Conservation (phyloP, 2,888 invertebrate species). For the Subacronicta megacephala region DNA sequence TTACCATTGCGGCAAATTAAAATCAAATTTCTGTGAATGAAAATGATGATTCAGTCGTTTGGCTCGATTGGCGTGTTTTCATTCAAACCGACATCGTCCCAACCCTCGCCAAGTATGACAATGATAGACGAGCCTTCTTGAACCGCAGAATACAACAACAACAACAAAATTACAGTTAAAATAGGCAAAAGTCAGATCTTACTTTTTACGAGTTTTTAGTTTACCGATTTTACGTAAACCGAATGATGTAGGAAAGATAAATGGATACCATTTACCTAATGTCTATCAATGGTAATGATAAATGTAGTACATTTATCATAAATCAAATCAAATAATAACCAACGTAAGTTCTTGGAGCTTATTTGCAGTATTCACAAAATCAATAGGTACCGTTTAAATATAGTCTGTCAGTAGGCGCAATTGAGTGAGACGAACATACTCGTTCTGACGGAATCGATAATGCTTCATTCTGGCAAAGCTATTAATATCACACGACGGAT, state of each 20-base stretch:
- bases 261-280: not conserved
- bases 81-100: constrained; percentile 64
- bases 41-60: constrained; percentile 79
- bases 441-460: constrained; percentile 52
- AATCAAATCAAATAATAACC: no score
- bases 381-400: constrained; percentile 22
- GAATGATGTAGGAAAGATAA: constrained; percentile 5
- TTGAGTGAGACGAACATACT: constrained; percentile 8
- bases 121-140: constrained; percentile 56
- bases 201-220: constrained; percentile 13
- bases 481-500: constrained; percentile 51
- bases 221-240: constrained; percentile 6
- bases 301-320: no score
- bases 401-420: constrained; percentile 14
- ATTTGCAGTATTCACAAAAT: constrained; percentile 17
- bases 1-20: constrained; percentile 51
- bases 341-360: not conserved
- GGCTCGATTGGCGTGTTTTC: constrained; percentile 72
- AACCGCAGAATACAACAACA: constrained; percentile 9
- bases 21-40: constrained; percentile 75
- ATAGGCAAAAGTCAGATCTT: constrained; percentile 7
- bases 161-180: constrained; percentile 5
- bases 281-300: no score
- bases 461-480: constrained; percentile 52
- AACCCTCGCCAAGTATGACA: constrained; percentile 64